phyloP scores from a whole-genome alignment of 2,888 invertebrate species.

The Strigamia maritima region DNA sequence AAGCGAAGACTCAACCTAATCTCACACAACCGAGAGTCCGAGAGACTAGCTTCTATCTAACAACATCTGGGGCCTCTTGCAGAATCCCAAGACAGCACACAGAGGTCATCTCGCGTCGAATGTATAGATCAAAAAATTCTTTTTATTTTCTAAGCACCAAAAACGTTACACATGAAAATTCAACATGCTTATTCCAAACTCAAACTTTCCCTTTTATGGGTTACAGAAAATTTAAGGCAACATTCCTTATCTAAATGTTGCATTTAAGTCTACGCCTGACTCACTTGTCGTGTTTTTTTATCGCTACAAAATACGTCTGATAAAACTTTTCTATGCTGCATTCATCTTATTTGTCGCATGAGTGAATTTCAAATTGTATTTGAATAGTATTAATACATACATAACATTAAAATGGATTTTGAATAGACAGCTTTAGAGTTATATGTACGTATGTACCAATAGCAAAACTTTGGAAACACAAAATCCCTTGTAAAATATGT shows the following conservation, averaged over 20 bases:
- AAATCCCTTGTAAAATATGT: no score
- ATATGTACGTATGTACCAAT: no score
- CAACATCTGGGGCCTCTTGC: background rate
- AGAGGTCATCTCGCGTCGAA: background rate
- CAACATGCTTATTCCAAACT: background rate
- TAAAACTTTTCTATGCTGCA: background rate
- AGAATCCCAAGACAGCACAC: background rate
- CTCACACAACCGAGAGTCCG: background rate
- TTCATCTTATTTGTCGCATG: background rate
- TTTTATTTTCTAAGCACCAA: background rate
- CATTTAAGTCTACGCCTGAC: background rate
- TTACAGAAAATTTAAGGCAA: background rate
- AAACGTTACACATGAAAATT: background rate
- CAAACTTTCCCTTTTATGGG: background rate
- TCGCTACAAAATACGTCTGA: background rate
- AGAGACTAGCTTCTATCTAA: background rate
- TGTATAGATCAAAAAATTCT: background rate
- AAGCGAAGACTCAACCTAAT: background rate
- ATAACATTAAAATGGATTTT: background rate
- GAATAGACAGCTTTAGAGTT: no score
- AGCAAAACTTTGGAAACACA: background rate
- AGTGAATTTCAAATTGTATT: background rate
- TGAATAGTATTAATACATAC: background rate
- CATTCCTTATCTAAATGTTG: background rate
- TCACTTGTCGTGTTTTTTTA: background rate